Conservation (phyloP, 2,888 invertebrate genomes). For the Melipona bicolor region DNA sequence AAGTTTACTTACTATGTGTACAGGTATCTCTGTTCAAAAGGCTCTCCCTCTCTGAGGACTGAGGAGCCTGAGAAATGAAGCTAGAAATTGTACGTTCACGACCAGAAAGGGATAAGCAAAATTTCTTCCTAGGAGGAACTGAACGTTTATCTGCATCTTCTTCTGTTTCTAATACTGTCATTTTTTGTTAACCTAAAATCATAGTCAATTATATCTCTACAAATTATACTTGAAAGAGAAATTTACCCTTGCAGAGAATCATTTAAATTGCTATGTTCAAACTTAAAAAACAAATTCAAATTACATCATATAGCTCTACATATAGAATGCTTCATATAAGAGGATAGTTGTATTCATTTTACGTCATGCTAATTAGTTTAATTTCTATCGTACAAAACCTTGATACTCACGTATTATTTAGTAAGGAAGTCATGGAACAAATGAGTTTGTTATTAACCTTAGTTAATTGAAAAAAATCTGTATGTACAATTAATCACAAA, state of each 20-base stretch:
- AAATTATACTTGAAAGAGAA: background rate
- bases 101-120: conserved; percentile 82
- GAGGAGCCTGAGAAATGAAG: conserved; percentile 75
- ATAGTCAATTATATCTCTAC: conserved; percentile 3
- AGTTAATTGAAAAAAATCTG: conserved; percentile 45
- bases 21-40: conserved; percentile 71
- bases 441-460: conserved; percentile 66
- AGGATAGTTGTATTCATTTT: background rate
- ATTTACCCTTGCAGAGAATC: background rate
- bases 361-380: background rate
- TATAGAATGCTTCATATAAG: background rate
- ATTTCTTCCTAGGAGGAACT: conserved; percentile 84
- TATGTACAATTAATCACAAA: conserved; percentile 44
- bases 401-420: conserved; percentile 77
- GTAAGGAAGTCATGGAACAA: conserved; percentile 80
- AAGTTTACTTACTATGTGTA: conserved; percentile 71
- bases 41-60: conserved; percentile 73
- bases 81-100: conserved; percentile 63
- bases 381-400: conserved; percentile 26
- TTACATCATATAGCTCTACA: background rate
- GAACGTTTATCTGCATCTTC: conserved; percentile 84
- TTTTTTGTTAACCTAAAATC: conserved; percentile 84
- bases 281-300: background rate
- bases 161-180: conserved; percentile 85
- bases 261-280: background rate